These are phyloP conservation scores for Episyrphus balteatus DNA, from an alignment of 1,140 invertebrate genomes.

Conservation along the genomic window DNA sequence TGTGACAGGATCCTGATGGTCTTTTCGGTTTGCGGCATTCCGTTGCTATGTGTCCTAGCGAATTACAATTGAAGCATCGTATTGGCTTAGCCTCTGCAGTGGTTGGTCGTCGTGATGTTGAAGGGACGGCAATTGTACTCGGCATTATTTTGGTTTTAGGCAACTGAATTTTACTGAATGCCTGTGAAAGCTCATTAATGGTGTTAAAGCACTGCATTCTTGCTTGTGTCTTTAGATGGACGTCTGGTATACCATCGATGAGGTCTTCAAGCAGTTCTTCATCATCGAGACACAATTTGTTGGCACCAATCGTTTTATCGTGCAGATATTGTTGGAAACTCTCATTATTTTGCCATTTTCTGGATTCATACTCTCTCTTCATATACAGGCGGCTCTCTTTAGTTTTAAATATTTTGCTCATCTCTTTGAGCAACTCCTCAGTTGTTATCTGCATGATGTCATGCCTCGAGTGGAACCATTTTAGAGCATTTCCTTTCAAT, in stretches of 20 bases:
- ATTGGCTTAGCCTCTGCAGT: background rate
- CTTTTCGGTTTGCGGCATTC: constrained; percentile 5
- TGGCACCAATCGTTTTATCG: constrained; percentile 14
- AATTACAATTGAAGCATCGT: constrained; percentile 5
- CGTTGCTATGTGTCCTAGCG: background rate
- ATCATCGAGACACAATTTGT: constrained; percentile 10
- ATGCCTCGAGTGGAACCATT: constrained; percentile 1
- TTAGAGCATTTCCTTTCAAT: background rate
- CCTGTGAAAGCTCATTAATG: background rate
- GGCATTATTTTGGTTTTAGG: no score
- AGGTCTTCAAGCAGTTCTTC: constrained; percentile 14
- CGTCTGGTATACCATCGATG: constrained; percentile 15
- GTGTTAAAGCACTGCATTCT: constrained; percentile 2
- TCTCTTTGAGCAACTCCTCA: no score
- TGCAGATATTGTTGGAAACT: constrained; percentile 13
- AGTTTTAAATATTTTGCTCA: background rate
- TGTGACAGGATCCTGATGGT: background rate
- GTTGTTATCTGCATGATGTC: background rate
- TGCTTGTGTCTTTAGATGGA: constrained; percentile 8
- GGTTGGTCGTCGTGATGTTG: background rate
- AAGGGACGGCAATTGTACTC: background rate
- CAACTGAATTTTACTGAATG: background rate
- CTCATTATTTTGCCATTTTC: background rate
- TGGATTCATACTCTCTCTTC: background rate
- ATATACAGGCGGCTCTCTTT: background rate